Evolutionary conservation across 2,888 invertebrate genomes (phyloP).

Genomic region (Eristalis tenax): DNA sequence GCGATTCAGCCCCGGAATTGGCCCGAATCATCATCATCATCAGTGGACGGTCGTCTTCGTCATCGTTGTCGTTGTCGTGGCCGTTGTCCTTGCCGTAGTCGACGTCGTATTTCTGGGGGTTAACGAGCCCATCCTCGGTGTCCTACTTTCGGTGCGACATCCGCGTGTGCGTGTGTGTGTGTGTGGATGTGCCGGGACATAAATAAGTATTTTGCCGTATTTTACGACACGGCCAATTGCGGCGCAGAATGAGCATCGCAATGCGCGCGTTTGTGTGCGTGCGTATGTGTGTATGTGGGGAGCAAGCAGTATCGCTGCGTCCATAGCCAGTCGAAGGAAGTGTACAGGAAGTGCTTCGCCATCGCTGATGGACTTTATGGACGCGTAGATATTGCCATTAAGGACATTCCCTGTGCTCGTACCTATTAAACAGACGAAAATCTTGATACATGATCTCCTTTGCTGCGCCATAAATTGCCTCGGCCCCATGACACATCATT

Average conservation of each 20-base stretch:
- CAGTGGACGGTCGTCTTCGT: conserved; percentile 6
- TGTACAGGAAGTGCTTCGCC: conserved; percentile 50
- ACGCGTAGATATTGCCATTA: conserved; percentile 67
- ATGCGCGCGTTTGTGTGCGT: conserved; percentile 34
- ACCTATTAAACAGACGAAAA: conserved; percentile 59
- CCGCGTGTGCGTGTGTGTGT: not conserved
- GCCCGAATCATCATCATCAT: conserved; percentile 38
- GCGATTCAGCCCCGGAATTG: conserved; percentile 42
- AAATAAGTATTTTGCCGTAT: conserved; percentile 65
- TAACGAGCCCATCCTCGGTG: conserved; percentile 52
- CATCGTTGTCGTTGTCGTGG: conserved; percentile 8
- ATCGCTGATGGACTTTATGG: conserved; percentile 67
- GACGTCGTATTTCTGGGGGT: conserved; percentile 54
- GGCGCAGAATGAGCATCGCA: conserved; percentile 56
- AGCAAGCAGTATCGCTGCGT: not conserved
- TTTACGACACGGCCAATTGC: conserved; percentile 64
- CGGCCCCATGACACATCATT: conserved; percentile 70
- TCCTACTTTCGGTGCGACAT: conserved; percentile 36
- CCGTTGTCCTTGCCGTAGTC: conserved; percentile 5
- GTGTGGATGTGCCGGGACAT: conserved; percentile 36
- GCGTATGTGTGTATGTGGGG: not conserved
- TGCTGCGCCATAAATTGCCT: conserved; percentile 66
- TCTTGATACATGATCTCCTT: conserved; percentile 72
- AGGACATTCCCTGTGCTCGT: conserved; percentile 58
- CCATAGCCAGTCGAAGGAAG: conserved; percentile 8